Base-by-base conservation (phyloP, 1,140 invertebrate species). In the Lethocerus indicus region DNA sequence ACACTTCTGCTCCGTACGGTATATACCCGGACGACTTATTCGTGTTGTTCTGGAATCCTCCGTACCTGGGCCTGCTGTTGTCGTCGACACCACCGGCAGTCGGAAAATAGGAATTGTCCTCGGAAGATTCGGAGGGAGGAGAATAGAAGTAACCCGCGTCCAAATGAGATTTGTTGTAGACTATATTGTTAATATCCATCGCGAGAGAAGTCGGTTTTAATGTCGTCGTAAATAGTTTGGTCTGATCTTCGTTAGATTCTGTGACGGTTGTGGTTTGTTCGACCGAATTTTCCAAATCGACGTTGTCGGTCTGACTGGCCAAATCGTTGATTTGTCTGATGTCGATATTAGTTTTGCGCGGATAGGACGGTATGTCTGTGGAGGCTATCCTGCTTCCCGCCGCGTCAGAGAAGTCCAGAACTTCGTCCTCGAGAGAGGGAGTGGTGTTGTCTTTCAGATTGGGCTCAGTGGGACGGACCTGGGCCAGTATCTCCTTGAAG, bases 391-490 rank as follows among this genome's bases (percentile, higher is more conserved):
- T 41, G 60, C 52, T 47, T 65, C 62, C 13, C 16, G 60, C 65
- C 9, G 73, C 79, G 51, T 83, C 81, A 2, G 80, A 83, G 60
- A 81, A 85, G 48, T 80, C 80, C 27, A 84, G 58, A 9, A 83
- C 75, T 64, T 84, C 81, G 50, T 81, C 79, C 16, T 54, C 56
- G 6, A 49, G 21, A 18, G 46, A 42, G 13, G 43, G 48, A 7
- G 51, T 49, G n/a, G 51, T 51, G 4, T 29, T 32, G 21, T 61
- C 65, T 18, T 54, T 58, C 49, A 35, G 42, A 24, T 43, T 56
- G 2, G 83, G 83, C 60, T 82, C 80, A 0, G 82, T 86, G 0
- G 84, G 84, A 59, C 82, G 68, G 2, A 84, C 78, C 56, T 82
- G 74, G 28, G 76, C 73, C 23, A 87, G 60, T 14, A 80, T 76